A percentile compares a stretch with the other conserved stretches of the same genome.
Conservation (phyloP, 2,888 invertebrate genomes). For the Pseudococcus jackbeardsleyi region DNA sequence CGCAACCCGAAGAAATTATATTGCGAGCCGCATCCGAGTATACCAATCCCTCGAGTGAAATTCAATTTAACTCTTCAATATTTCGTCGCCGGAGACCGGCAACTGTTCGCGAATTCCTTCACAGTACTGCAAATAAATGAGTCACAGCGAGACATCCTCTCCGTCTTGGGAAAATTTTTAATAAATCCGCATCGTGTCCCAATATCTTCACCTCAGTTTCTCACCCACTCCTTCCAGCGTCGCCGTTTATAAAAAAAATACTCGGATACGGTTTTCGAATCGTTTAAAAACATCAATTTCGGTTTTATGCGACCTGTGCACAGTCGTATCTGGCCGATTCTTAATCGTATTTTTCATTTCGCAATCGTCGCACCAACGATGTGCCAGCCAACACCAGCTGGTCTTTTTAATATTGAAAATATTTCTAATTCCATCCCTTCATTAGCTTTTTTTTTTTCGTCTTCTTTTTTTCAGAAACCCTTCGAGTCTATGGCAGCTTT, state of each 20-base stretch:
- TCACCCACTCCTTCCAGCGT: neutral
- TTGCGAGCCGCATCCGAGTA: neutral
- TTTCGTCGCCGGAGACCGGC: conserved; percentile 29
- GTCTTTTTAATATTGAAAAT: conserved; percentile 52
- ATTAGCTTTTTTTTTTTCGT: conserved; percentile 38
- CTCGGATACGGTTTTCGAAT: neutral
- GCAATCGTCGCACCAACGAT: neutral
- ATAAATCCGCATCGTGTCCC: conserved; percentile 16
- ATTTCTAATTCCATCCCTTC: conserved; percentile 48
- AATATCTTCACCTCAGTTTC: neutral
- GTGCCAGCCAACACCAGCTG: conserved; percentile 34
- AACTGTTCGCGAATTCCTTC: conserved; percentile 23
- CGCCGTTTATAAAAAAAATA: neutral
- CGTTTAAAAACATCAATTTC: conserved; percentile 34
- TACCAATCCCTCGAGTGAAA: conserved; percentile 18
- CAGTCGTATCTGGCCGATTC: conserved; percentile 22
- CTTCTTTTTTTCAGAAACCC: neutral
- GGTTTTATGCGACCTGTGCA: neutral
- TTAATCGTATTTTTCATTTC: conserved; percentile 41
- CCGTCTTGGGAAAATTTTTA: neutral
- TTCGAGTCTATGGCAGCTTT: neutral
- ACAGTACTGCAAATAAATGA: neutral
- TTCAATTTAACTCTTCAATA: conserved; percentile 44
- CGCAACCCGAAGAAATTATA: conserved; percentile 37
- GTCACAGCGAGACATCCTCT: neutral